These are phyloP conservation scores for Clusia tigrina DNA, from an alignment of 2,888 invertebrate genomes.

Conservation along the genomic window DNA sequence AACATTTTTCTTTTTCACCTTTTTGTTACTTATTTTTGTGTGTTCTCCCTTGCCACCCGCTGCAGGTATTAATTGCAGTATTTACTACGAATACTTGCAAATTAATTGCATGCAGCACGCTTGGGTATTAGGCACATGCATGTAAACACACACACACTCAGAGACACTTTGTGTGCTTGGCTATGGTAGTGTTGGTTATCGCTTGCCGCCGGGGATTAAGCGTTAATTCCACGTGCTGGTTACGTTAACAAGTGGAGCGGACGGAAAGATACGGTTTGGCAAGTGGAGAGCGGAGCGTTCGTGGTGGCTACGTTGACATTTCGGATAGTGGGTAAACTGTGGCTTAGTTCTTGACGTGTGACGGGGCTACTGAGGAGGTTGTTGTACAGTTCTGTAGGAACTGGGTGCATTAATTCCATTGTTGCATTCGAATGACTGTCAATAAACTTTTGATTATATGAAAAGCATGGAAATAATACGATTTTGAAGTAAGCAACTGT, in stretches of 20 bases:
- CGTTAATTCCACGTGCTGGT: neutral
- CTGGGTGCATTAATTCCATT: too few relatives aligned
- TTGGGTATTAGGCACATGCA: constrained; percentile 11
- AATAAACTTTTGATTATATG: too few relatives aligned
- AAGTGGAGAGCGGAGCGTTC: too few relatives aligned
- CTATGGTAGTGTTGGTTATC: neutral
- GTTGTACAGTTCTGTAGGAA: too few relatives aligned
- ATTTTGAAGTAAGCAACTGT: too few relatives aligned
- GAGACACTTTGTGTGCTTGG: neutral
- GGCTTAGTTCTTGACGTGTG: too few relatives aligned
- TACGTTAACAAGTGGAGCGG: neutral
- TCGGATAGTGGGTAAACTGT: too few relatives aligned
- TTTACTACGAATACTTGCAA: constrained; percentile 14
- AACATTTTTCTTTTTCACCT: neutral
- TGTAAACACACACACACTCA: neutral
- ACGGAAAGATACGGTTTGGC: neutral
- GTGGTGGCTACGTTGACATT: neutral
- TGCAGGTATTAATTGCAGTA: constrained; percentile 58
- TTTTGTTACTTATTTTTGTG: neutral
- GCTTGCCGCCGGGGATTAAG: neutral
- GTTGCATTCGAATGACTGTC: too few relatives aligned
- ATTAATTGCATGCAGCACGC: constrained; percentile 9
- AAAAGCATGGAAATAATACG: too few relatives aligned
- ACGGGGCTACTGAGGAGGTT: too few relatives aligned
- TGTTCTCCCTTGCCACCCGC: constrained; percentile 32